Base-by-base conservation (phyloP, 2,888 invertebrate species). In the Pyrgus malvae region DNA sequence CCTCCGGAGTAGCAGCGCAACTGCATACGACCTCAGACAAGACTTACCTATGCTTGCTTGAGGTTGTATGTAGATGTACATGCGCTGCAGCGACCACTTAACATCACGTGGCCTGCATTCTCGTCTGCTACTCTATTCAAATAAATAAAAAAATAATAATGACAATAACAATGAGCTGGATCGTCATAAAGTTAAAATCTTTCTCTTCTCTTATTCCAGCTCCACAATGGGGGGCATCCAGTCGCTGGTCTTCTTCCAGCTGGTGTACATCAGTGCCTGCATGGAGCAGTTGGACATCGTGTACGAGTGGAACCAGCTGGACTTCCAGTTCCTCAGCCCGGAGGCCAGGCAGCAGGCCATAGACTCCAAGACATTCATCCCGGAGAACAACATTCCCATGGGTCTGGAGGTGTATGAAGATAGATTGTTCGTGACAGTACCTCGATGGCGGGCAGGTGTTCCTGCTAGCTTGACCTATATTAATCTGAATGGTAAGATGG, bases 381-480 rank as follows among this genome's bases (percentile, higher is more conserved):
- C 93, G 7, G 92, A 93, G 70, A 93, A 94, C 74, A 94, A 94
- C 60, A 88, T 95, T 17, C 95, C 95, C 0, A 91, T 95, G 72
- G 95, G 95, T 0, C 63, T 95, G 62, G 95, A 95, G 77, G 92
- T 95, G 8, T 92, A 92, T 63, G 91, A 89, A 37, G 92, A 94
- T 60, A 90, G 93, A 60, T 75, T 95, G 61, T 95, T 95, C 69
- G 78, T 95, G 11, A 94, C 95, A 0, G 91, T 95, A 48, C 95
- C 95, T 1, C 91, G 95, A 63, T 95, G 95, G 95, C 93, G 91
- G 67, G 72, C 81, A 14, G 96, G 96, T 7, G 94, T 96, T 16
- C 94, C 95, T 0, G 93, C 95, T 17, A 94, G 94, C 58, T 89
- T 96, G 73, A 93, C 93, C 69, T 95, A 94, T 78, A 92, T 96